Percentiles rank a stretch among this genome's conserved stretches.
These are phyloP conservation scores for Bos javanicus DNA, from an alignment of 2,113 vertebrate genomes.

Conservation along the genomic window DNA sequence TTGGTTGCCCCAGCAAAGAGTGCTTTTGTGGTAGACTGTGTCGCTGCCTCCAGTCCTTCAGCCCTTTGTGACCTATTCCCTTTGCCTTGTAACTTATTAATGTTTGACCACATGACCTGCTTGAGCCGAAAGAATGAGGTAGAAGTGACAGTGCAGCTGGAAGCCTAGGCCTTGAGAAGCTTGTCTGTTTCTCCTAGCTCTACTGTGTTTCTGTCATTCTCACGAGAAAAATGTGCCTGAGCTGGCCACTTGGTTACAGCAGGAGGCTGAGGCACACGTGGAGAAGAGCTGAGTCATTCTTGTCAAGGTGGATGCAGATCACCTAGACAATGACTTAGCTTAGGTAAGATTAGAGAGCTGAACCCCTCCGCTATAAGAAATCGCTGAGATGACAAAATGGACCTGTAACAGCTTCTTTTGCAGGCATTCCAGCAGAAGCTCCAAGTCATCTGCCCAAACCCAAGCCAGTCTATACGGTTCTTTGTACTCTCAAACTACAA, in stretches of 20 bases:
- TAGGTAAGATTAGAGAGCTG: background rate
- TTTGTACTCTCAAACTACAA: background rate
- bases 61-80: background rate
- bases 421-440: background rate
- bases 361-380: background rate
- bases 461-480: background rate
- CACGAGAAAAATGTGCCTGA: background rate
- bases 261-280: background rate
- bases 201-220: background rate
- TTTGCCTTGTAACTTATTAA: background rate
- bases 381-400: background rate
- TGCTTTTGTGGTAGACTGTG: background rate
- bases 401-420: background rate
- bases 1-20: background rate
- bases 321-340: background rate
- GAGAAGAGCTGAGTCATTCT: background rate
- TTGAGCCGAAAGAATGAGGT: background rate
- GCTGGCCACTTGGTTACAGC: background rate
- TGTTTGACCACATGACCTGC: background rate
- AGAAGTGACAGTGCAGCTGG: background rate
- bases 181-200: background rate
- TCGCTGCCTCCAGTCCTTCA: background rate
- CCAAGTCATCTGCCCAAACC: background rate
- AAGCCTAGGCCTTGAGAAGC: background rate
- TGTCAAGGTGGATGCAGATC: background rate